Base-by-base conservation (phyloP, 2,888 invertebrate genomes). In the Polylopha cassiicola region DNA sequence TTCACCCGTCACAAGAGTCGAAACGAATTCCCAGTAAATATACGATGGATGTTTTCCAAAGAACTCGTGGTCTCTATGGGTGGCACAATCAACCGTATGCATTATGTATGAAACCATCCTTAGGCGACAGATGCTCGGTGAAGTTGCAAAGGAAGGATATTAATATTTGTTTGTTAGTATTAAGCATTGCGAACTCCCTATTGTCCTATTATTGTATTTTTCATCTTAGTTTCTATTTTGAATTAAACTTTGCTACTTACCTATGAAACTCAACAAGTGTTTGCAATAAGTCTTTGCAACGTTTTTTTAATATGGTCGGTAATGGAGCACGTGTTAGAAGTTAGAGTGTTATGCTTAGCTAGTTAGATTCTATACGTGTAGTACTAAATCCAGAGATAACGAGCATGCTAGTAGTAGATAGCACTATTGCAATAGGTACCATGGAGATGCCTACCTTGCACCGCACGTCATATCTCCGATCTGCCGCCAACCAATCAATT, bases 31-130 rank as follows among this genome's bases (percentile, higher is more conserved):
- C 52, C 51, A 64, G 64, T 62, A 67, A 73, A 75, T 64, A 72
- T 30, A 31, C 39, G 62, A 68, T 63, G 64, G 67, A 71, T 76
- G 69, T 75, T 73, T 69, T 70, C 67, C 60, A 70, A 76, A 72
- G 73, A 74, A 68, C 70, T 65, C 66, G 47, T 54, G 57, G 57
- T 63, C 51, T 59, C 58, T 69, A 65, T 64, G 66, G n/a, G 39
- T 65, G 71, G 61, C 67, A 75, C 81, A 82, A 84, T 82, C 81
- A 81, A 69, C 53, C 58, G 65, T 65, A 68, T 82, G 77, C 77
- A 84, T 82, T 74, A 82, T 82, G 80, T 80, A 84, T 84, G 77
- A 76, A 73, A 65, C 73, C 70, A 58, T 72, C 68, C 69, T 60
- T 50, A 46, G 63, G 69, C 73, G 75, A 69, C 79, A 75, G 67